Evolutionary conservation across 2,888 invertebrate genomes (phyloP).

Genomic region (Thymelicus sylvestris): DNA sequence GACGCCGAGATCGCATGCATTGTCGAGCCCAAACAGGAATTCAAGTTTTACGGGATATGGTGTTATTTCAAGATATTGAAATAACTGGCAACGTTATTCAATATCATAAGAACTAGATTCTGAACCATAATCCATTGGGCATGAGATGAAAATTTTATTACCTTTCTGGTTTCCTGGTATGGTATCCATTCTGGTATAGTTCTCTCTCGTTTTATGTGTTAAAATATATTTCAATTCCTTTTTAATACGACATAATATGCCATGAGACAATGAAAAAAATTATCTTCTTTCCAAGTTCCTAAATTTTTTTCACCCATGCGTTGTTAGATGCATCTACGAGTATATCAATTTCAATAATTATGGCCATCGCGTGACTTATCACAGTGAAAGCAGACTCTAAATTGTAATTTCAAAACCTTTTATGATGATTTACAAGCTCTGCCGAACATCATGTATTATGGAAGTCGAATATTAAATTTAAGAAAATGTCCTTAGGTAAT

Average conservation of each 20-base stretch:
- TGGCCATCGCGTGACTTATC: conserved; percentile 66
- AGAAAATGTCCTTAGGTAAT: conserved; percentile 42
- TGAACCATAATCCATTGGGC: neutral
- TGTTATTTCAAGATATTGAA: conserved; percentile 26
- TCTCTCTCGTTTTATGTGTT: too few relatives aligned
- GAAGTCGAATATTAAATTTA: conserved; percentile 62
- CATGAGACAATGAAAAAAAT: neutral
- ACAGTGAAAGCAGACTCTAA: conserved; percentile 69
- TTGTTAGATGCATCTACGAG: conserved; percentile 19
- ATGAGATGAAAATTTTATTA: too few relatives aligned
- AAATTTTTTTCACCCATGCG: conserved; percentile 10
- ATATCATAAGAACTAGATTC: conserved; percentile 3
- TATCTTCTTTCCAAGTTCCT: neutral
- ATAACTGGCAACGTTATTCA: conserved; percentile 28
- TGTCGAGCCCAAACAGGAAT: conserved; percentile 28
- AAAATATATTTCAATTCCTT: neutral
- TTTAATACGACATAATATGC: neutral
- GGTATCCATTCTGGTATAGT: too few relatives aligned
- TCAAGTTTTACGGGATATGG: conserved; percentile 34
- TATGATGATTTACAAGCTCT: conserved; percentile 56
- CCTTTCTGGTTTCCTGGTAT: too few relatives aligned
- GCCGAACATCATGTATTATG: conserved; percentile 52
- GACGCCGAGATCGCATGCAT: conserved; percentile 27
- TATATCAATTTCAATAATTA: conserved; percentile 38
- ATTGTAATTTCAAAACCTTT: conserved; percentile 67